A percentile compares a stretch with the other conserved stretches of the same genome.
phyloP scores from a whole-genome alignment of 2,888 invertebrate species.

The Clanis bilineata region DNA sequence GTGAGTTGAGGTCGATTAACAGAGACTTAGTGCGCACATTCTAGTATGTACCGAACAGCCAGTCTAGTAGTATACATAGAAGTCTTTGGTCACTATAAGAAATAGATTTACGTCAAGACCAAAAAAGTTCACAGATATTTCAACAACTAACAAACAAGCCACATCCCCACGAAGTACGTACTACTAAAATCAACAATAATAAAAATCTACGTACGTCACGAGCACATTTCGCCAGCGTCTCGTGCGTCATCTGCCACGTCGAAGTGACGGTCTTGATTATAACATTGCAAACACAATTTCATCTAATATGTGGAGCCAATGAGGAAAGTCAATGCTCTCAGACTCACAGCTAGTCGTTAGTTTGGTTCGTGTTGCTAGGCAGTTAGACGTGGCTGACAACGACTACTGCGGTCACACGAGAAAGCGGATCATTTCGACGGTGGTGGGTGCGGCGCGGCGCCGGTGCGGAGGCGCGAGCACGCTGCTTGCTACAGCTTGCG shows the following conservation, averaged over 20 bases:
- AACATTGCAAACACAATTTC: background rate
- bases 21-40: no score
- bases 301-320: constrained; percentile 11
- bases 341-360: background rate
- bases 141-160: no score
- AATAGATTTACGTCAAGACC: no score
- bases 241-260: constrained; percentile 5
- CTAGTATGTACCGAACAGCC: no score
- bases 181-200: background rate
- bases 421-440: constrained; percentile 58
- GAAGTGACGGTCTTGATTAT: background rate
- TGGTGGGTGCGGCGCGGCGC: constrained; percentile 47
- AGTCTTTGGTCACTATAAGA: no score
- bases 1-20: no score
- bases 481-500: constrained; percentile 39
- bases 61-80: no score
- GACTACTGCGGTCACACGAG: constrained; percentile 45
- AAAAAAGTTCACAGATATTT: no score
- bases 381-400: constrained; percentile 15
- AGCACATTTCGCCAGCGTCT: background rate
- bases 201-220: background rate
- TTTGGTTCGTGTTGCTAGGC: constrained; percentile 25
- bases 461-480: constrained; percentile 22
- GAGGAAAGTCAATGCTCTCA: constrained; percentile 5
- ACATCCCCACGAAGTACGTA: no score